These are phyloP conservation scores for Rousettus leschenaultii DNA, from an alignment of 2,113 vertebrate species.

Conservation along the genomic window DNA sequence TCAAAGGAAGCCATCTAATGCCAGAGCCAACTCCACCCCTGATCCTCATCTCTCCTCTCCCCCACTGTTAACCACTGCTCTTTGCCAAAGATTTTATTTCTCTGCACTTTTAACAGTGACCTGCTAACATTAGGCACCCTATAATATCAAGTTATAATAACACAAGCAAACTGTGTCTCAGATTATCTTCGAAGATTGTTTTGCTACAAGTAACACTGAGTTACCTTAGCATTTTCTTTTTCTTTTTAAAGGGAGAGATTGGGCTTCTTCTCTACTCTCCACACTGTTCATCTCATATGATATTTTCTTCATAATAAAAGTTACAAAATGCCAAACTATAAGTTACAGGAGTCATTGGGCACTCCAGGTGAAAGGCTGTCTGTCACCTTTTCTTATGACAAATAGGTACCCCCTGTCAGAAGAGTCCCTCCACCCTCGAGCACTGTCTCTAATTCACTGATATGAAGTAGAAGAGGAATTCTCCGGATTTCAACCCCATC, in stretches of 20 bases:
- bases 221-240: not conserved
- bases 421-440: fast-evolving
- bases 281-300: not conserved
- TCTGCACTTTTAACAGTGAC: not conserved
- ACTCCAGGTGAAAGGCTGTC: fast-evolving
- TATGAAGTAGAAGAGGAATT: fast-evolving
- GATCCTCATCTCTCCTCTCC: fast-evolving
- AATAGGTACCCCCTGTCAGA: not conserved
- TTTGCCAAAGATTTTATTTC: not conserved
- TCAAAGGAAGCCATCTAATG: no score
- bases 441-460: not conserved
- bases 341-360: not conserved
- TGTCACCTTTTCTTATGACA: not conserved
- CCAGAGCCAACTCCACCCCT: fast-evolving
- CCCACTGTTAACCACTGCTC: not conserved
- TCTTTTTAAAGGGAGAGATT: not conserved
- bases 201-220: fast-evolving
- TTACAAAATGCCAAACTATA: not conserved
- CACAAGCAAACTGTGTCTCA: not conserved
- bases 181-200: not conserved
- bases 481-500: fast-evolving
- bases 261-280: not conserved
- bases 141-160: not conserved
- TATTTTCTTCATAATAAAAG: not conserved
- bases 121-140: not conserved